A percentile compares a stretch with the other conserved stretches of the same genome.
Conservation (phyloP, 2,888 invertebrate species). For the Oegoconia quadripuncta region DNA sequence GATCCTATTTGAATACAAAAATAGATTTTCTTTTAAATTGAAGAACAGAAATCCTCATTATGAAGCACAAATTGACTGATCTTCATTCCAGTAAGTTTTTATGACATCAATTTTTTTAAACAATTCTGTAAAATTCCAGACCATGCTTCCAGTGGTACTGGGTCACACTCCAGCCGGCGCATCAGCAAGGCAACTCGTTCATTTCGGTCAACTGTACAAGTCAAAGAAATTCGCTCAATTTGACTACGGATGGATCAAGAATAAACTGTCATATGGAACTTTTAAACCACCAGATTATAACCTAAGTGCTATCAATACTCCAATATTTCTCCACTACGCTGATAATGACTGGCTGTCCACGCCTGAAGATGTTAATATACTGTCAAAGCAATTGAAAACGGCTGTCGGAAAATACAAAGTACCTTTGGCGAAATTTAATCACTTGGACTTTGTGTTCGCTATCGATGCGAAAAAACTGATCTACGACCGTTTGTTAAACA, state of each 20-base stretch:
- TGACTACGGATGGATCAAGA: constrained; percentile 64
- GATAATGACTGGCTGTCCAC: constrained; percentile 75
- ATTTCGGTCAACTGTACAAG: constrained; percentile 69
- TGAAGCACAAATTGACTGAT: no score
- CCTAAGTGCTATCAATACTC: constrained; percentile 59
- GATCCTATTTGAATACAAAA: no score
- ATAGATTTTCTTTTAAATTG: no score
- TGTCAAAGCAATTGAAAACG: constrained; percentile 57
- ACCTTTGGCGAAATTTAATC: constrained; percentile 67
- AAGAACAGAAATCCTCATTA: no score
- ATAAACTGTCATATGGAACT: constrained; percentile 64
- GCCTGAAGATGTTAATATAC: constrained; percentile 57
- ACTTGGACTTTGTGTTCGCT: constrained; percentile 79
- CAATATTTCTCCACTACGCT: constrained; percentile 72
- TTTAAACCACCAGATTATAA: constrained; percentile 72
- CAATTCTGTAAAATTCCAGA: no score
- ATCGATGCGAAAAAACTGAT: constrained; percentile 78
- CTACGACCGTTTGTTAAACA: constrained; percentile 72
- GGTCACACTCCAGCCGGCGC: constrained; percentile 75
- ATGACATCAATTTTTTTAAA: no score
- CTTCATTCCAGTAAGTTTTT: no score
- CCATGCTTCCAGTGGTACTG: constrained; percentile 69
- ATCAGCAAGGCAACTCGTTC: constrained; percentile 69
- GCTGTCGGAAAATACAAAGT: constrained; percentile 69
- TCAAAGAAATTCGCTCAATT: constrained; percentile 71